phyloP scores from a whole-genome alignment of 2,113 vertebrate genomes.

The Tiliqua scincoides region DNA sequence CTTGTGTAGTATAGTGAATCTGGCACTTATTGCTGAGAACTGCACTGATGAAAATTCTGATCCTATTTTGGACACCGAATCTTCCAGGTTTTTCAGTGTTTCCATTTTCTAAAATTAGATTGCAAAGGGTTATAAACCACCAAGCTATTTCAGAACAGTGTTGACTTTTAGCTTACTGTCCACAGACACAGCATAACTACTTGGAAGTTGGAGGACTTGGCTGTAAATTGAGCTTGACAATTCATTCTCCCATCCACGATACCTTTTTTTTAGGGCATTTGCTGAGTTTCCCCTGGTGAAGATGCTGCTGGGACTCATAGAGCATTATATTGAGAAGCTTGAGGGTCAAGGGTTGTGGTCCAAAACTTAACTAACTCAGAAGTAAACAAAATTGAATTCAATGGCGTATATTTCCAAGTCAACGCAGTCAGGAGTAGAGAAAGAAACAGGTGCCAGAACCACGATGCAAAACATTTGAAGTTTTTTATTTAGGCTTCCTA shows the following conservation, averaged over 20 bases:
- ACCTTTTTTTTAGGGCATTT: neutral
- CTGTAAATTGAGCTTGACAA: neutral
- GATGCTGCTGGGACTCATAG: neutral
- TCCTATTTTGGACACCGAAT: conserved; percentile 9
- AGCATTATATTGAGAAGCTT: neutral
- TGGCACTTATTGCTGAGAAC: conserved; percentile 24
- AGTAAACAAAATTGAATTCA: neutral
- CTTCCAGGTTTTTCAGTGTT: neutral
- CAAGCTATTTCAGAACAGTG: conserved; percentile 5
- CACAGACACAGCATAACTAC: neutral
- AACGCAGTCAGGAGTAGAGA: neutral
- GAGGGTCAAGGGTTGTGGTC: neutral
- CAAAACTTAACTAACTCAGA: neutral
- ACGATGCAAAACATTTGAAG: neutral
- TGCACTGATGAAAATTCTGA: conserved; percentile 5
- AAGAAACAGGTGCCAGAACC: neutral
- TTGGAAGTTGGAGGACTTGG: neutral
- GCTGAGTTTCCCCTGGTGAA: neutral
- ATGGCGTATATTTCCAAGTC: no score
- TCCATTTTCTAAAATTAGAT: conserved; percentile 17
- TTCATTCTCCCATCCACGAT: neutral
- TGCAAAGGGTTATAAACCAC: conserved; percentile 7
- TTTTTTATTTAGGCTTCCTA: neutral
- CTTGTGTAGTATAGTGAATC: conserved; percentile 4
- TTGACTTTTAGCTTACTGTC: neutral